Conservation (phyloP, 2,888 invertebrate genomes). For the Furcula furcula region DNA sequence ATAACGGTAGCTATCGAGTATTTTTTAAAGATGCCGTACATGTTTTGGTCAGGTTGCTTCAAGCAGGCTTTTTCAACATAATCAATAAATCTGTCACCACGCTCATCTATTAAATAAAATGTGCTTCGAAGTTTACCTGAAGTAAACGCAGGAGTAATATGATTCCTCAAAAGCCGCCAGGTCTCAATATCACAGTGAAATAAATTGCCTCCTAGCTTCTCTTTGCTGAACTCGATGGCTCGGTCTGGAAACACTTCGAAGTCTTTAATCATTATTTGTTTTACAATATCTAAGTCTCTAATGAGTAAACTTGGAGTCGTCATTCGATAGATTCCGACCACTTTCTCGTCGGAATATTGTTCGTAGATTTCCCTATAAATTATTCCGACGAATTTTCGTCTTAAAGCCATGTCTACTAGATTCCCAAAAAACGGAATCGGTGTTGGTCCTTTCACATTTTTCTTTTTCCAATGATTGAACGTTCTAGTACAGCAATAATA, state of each 20-base stretch:
- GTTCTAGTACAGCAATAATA: conserved; percentile 24
- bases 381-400: conserved; percentile 31
- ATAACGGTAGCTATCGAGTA: conserved; percentile 34
- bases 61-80: conserved; percentile 27
- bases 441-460: conserved; percentile 43
- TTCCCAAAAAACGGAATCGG: conserved; percentile 38
- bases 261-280: conserved; percentile 50
- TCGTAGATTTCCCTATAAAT: conserved; percentile 42
- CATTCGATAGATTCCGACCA: conserved; percentile 50
- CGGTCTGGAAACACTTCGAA: conserved; percentile 48
- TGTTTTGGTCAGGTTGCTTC: conserved; percentile 26
- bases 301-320: conserved; percentile 43
- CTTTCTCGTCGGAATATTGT: conserved; percentile 46
- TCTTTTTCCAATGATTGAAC: conserved; percentile 23
- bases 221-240: conserved; percentile 38
- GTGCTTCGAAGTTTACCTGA: conserved; percentile 44
- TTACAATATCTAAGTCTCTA: conserved; percentile 49
- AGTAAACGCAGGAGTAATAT: conserved; percentile 47
- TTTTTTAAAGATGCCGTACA: conserved; percentile 26
- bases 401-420: conserved; percentile 30
- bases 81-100: conserved; percentile 37
- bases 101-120: conserved; percentile 30
- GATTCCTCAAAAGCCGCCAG: conserved; percentile 43
- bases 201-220: conserved; percentile 45
- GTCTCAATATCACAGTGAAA: conserved; percentile 41